These are phyloP conservation scores for Hydractinia echinata DNA, from an alignment of 30 jellyfish, hydroid and myxozoan species.

Conservation along the genomic window DNA sequence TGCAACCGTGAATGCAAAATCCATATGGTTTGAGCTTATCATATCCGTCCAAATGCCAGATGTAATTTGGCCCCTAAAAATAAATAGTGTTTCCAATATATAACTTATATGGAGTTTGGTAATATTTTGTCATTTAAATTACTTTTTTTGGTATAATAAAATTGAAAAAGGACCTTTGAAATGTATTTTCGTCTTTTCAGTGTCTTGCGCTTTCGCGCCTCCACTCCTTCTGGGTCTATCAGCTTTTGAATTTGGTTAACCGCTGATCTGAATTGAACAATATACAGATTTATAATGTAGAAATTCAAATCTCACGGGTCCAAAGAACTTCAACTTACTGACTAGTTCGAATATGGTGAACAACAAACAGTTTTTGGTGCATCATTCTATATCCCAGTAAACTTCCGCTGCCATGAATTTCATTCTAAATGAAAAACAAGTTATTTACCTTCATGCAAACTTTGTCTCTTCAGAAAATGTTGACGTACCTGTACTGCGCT, in stretches of 20 bases:
- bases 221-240: slow-evolving; percentile 20
- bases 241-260: slow-evolving; percentile 3
- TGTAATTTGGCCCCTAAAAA: too few species aligned
- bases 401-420: neutral
- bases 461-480: too few species aligned
- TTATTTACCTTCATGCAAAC: too few species aligned
- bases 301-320: neutral
- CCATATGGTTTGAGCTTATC: too few species aligned
- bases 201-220: slow-evolving; percentile 3
- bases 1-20: too few species aligned
- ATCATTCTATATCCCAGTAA: slow-evolving; percentile 11
- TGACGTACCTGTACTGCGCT: too few species aligned
- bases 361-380: slow-evolving; percentile 16
- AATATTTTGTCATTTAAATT: too few species aligned
- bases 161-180: neutral
- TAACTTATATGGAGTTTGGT: too few species aligned
- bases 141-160: too few species aligned
- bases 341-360: slow-evolving; percentile 3
- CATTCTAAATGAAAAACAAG: neutral
- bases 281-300: neutral
- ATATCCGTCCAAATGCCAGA: too few species aligned
- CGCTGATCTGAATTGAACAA: neutral
- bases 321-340: slow-evolving; percentile 8
- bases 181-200: slow-evolving; percentile 1
- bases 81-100: too few species aligned